Conservation (phyloP, 1,140 invertebrate genomes). For the Calliopsis andreniformis region DNA sequence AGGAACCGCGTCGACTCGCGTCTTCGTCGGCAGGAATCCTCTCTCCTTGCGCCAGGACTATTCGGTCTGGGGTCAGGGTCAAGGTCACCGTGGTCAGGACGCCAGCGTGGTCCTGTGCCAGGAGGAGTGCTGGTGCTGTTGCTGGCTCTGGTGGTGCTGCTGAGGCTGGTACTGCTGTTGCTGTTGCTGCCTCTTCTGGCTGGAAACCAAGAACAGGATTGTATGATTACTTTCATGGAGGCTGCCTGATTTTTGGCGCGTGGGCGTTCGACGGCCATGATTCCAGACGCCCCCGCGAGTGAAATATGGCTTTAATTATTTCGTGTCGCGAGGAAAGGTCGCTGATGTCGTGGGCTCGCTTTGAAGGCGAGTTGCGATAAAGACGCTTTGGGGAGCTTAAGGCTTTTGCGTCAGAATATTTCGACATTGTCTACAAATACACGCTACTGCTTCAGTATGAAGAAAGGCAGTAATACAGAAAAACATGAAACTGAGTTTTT, state of each 20-base stretch:
- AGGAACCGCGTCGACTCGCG: not conserved
- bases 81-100: conserved; percentile 73
- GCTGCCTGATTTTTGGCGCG: not conserved
- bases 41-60: conserved; percentile 3
- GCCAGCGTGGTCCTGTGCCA: conserved; percentile 78
- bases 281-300: not conserved
- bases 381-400: no score
- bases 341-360: not conserved
- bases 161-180: conserved; percentile 53
- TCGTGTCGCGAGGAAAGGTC: not conserved
- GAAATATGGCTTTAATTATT: conserved; percentile 11
- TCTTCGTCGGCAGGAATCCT: not conserved
- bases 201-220: conserved; percentile 53
- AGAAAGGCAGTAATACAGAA: no score
- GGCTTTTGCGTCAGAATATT: no score
- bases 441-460: no score
- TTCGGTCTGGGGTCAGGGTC: conserved; percentile 43
- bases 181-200: conserved; percentile 66
- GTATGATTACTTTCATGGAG: conserved; percentile 20
- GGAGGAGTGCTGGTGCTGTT: conserved; percentile 67
- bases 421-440: no score
- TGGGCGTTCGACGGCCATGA: conserved; percentile 8
- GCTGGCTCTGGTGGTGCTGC: conserved; percentile 50
- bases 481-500: no score
- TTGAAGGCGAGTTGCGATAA: no score